Conservation (phyloP, 1,140 invertebrate genomes). For the Vollenhovia emeryi region DNA sequence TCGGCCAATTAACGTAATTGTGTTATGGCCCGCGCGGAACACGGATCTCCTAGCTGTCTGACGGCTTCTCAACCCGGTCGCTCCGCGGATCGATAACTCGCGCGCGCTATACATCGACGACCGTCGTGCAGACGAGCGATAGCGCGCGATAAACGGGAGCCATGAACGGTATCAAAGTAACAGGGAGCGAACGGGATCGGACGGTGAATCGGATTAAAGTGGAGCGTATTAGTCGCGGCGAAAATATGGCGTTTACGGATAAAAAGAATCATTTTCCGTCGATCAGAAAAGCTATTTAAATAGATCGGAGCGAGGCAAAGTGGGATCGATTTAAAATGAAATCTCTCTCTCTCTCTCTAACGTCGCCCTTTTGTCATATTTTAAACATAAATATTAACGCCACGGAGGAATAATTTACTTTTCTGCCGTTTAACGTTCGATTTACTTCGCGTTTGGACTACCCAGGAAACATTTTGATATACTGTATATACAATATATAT, state of each 20-base stretch:
- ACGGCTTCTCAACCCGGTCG: constrained; percentile 40
- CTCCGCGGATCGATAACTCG: constrained; percentile 62
- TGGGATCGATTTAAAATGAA: constrained; percentile 6
- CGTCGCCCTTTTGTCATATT: not conserved
- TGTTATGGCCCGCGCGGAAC: constrained; percentile 61
- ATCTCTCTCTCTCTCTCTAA: not conserved
- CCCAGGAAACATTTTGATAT: too few species aligned
- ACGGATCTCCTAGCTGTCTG: constrained; percentile 37
- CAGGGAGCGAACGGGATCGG: constrained; percentile 5
- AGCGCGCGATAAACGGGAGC: constrained; percentile 19
- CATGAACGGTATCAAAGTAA: constrained; percentile 21
- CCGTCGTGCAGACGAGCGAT: constrained; percentile 34
- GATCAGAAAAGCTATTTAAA: not conserved
- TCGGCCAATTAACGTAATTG: constrained; percentile 75
- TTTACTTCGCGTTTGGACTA: not conserved
- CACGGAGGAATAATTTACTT: not conserved
- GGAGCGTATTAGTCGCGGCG: not conserved
- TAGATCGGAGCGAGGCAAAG: not conserved
- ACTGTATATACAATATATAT: too few species aligned
- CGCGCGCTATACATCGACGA: constrained; percentile 3
- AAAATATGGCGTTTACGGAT: not conserved
- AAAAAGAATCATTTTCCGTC: not conserved
- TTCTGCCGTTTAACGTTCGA: not conserved
- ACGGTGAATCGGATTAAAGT: constrained; percentile 14
- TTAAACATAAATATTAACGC: not conserved